phyloP scores from a whole-genome alignment of 2,888 invertebrate species.

The Ophioninae sp. region DNA sequence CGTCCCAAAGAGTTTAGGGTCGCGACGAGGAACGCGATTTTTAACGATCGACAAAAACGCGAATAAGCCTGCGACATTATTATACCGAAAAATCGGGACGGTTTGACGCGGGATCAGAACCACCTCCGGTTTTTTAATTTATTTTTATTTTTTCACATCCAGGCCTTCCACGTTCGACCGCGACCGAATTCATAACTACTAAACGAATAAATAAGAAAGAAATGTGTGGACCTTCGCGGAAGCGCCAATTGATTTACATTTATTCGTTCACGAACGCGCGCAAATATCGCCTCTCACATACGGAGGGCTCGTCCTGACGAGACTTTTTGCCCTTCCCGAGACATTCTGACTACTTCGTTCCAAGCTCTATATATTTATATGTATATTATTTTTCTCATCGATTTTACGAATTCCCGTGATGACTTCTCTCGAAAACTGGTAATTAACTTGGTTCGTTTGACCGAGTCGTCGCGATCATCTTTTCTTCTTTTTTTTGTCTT shows the following conservation, averaged over 20 bases:
- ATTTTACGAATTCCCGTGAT: slow-evolving; percentile 32
- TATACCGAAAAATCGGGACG: slow-evolving; percentile 35
- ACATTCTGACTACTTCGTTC: background rate
- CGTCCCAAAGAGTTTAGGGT: slow-evolving; percentile 53
- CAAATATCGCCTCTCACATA: background rate
- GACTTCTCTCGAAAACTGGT: slow-evolving; percentile 25
- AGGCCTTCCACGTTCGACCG: slow-evolving; percentile 10
- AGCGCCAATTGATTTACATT: slow-evolving; percentile 57
- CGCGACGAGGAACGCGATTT: slow-evolving; percentile 44
- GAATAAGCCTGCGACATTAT: slow-evolving; percentile 43
- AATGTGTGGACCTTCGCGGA: slow-evolving; percentile 42
- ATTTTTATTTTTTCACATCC: slow-evolving; percentile 11
- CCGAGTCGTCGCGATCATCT: slow-evolving; percentile 11
- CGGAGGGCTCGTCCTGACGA: background rate
- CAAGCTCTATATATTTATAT: background rate
- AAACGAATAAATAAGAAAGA: slow-evolving; percentile 42
- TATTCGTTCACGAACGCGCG: slow-evolving; percentile 26
- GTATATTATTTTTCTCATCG: slow-evolving; percentile 18
- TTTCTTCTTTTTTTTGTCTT: background rate
- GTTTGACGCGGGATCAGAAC: slow-evolving; percentile 12
- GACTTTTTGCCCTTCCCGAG: background rate
- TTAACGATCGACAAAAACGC: slow-evolving; percentile 51
- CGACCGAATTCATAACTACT: slow-evolving; percentile 36
- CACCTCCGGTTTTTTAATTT: too few relatives aligned
- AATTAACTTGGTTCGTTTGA: slow-evolving; percentile 51